Evolutionary conservation across 92 coral and sea anemone species (phyloP), one percentile per base, ranked within the genome.

Genomic region (Umimayanthus kanabou): DNA sequence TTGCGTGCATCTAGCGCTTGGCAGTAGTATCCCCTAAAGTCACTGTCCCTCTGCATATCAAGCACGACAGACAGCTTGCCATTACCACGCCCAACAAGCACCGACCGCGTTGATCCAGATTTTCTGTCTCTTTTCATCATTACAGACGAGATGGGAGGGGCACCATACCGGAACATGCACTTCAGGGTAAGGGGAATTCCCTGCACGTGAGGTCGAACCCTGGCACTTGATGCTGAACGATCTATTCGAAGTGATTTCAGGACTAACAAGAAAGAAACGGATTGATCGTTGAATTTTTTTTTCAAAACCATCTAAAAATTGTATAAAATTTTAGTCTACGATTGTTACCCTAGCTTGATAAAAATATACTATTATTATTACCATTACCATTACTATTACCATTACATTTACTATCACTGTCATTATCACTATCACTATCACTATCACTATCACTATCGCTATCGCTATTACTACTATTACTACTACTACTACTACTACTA

Each of bases 141-240:
- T 2, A 67, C 65, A 26, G 77, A 82, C 5, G 86, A n/a, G 77
- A 82, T 70, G 7, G 86, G 86, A 82, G 86, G 86, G 26, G 86
- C 86, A 6, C 86, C 86, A 18, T 82, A 47, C 20, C 3, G 86
- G 77, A 82, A 82, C n/a, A 69, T 43, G 22, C 86, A 82, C 5
- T 64, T 82, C 39, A 82, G 73, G 7, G 86, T 82, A 14, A 82
- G 77, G 3, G 86, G 86, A 14, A 69, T 69, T 45, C 66, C 86
- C 26, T 82, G 73, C 39, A 82, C 77, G 43, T 82, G 61, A n/a
- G 77, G 61, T 13, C 70, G 25, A 14, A 6, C 6, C 15, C 25
- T 82, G 10, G 66, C 26, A 70, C 61, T 82, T 43, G 86, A 82
- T 50, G 57, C 39, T 25, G 61, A 73, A 45, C 16, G 61, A 33